Base-by-base conservation (phyloP, 2,113 vertebrate genomes). In the Irena cyanogastra region DNA sequence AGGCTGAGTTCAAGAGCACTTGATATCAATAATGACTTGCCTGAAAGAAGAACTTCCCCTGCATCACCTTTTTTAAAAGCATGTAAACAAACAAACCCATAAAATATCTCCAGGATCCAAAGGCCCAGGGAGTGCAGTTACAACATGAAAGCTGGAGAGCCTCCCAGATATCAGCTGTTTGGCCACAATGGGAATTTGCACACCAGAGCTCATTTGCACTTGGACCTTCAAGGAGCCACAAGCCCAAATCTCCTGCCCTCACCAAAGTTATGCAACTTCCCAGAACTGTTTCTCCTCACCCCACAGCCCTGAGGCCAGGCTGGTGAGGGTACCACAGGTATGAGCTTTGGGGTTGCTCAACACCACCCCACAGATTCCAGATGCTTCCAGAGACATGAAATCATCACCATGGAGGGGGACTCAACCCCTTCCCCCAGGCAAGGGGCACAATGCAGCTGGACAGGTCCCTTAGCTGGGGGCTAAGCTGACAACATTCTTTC, bases 31-130 rank as follows among this genome's bases (percentile, higher is more conserved):
- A 95, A 78, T 20, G 68, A 90, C 76, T 83, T 37, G 80, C 88
- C 94, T 35, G 54, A 76, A 96, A 94, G 85, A 96, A 95, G 69
- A 84, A 76, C 89, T 86, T 95, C 83, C 70, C 61, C 66, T 61
- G 78, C 80, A 83, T 89, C 80, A 78, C 76, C 80, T 91, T 60
- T 64, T 52, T 50, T 50, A 85, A 94, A 74, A 5, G 1, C 44
- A 74, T 3, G 7, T 90, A 96, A 96, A 94, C 94, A 96, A 96
- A 92, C 64, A 78, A 90, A 75, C 45, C 89, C 42, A 50, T 66
- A 88, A 95, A 95, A 78, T 27, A 68, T 60, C 71, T 50, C 52
- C 14, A 0, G 1, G 9, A 78, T 93, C 49, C 52, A 20, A n/a
- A 23, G 41, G 72, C 45, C 35, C 4, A 13, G 8, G 17, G 50